Percentiles rank a stretch among this genome's conserved stretches.
Conservation (phyloP, 2,797 vertebrate genomes). For the Hydrolagus colliei region DNA sequence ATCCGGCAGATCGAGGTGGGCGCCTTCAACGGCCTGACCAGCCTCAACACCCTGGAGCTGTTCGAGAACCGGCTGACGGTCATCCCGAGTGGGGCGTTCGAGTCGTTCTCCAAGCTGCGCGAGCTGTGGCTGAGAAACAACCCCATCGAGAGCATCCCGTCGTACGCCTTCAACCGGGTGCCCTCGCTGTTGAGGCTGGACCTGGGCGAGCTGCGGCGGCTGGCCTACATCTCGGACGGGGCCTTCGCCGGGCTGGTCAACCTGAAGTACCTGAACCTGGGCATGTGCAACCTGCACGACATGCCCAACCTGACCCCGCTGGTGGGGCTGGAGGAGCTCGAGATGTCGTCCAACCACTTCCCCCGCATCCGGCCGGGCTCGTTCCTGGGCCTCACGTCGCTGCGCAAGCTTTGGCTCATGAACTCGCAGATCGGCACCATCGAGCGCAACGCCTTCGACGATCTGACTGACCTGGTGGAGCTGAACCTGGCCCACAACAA, state of each 20-base stretch:
- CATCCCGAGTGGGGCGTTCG: constrained; percentile 92
- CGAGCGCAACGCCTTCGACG: constrained; percentile 92
- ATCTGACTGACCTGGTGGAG: constrained; percentile 86
- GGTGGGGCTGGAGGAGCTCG: constrained; percentile 85
- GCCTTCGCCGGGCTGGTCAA: constrained; percentile 92
- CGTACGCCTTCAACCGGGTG: constrained; percentile 92
- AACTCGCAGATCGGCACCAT: constrained; percentile 85
- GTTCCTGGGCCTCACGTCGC: constrained; percentile 79
- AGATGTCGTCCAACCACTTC: constrained; percentile 94
- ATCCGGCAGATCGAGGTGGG: constrained; percentile 96
- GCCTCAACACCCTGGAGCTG: constrained; percentile 92
- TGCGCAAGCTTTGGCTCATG: constrained; percentile 97
- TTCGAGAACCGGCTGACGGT: constrained; percentile 95
- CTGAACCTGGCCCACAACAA: constrained; percentile 97
- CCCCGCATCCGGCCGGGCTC: constrained; percentile 81
- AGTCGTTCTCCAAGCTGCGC: constrained; percentile 91
- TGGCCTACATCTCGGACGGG: constrained; percentile 95
- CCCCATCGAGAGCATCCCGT: constrained; percentile 95
- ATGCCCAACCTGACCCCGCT: constrained; percentile 85
- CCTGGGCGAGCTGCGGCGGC: constrained; percentile 85
- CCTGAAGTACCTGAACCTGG: constrained; percentile 94
- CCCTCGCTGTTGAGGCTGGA: constrained; percentile 93
- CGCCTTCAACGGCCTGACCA: constrained; percentile 90
- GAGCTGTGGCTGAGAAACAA: constrained; percentile 96
- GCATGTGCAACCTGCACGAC: constrained; percentile 90